Base-by-base conservation (phyloP, 2,797 vertebrate genomes). In the Acrocephalus scirpaceus region DNA sequence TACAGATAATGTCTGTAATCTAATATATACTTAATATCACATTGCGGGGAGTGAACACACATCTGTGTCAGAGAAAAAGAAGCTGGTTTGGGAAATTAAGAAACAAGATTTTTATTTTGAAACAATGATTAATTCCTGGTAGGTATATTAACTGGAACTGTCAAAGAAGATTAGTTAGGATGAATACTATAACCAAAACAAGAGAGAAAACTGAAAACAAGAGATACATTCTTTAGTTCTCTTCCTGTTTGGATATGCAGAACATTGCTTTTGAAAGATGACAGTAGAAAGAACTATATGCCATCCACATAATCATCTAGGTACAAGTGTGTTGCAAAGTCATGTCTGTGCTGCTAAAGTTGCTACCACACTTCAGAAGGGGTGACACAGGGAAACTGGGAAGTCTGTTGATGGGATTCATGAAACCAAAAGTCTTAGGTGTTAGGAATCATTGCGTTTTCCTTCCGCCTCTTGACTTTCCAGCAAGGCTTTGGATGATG, bases 401-500 rank as follows among this genome's bases (percentile, higher is more conserved):
- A 94, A 93, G 91, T 96, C 92, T 93, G 67, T 92, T 8, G 9
- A 29, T 29, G 38, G 36, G 65, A 67, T 80, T 69, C 71, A 48
- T 73, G 88, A 96, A 86, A 50, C 77, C 86, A 93, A 51, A 69
- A 95, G 67, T 93, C 70, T 84, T 67, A 88, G 70, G 92, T 90
- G 45, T 96, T 84, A 97, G 88, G 96, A 95, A 92, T 86, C 79
- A 71, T 48, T 91, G 58, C 25, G 50, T 86, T 98, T 98, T 82
- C 95, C 97, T 92, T 98, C 97, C 0, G 45, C 78, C 58, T 96
- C 98, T 88, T 97, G 87, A 77, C 93, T 80, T 86, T 97, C 96
- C 90, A 95, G 95, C 45, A 93, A 86, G 50, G 96, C 70, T 87
- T 97, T 97, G 54, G 97, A 94, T 60, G 97, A 96, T 14, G 97